Evolutionary conservation across 2,888 invertebrate species (phyloP), one percentile per base, ranked within the genome.

Genomic region (Philopedon plagiatum): DNA sequence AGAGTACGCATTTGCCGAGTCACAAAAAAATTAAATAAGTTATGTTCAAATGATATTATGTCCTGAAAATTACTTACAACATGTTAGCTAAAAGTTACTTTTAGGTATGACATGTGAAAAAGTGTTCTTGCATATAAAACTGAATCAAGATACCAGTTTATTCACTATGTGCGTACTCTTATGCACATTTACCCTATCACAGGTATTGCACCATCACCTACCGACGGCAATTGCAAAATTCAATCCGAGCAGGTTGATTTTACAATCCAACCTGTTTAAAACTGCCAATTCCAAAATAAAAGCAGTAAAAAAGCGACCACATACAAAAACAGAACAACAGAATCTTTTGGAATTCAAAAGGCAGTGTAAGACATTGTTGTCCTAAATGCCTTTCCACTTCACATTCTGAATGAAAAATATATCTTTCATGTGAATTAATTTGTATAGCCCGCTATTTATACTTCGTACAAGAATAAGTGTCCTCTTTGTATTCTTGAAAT

Each of bases 401-500:
- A 66, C 75, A 74, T 67, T 76, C 75, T 77, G 78, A 77, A 78
- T 78, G 79, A 79, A 77, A 78, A 78, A 79, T 77, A 76, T 77
- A 79, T 77, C 78, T 78, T 76, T 76, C 75, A 70, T 75, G 74
- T 71, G 76, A 78, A 78, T 78, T 78, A 78, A 78, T 78, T 78
- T 77, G 78, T 78, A 73, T 76, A 71, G 76, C 76, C 68, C 72
- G 77, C 78, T 78, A 79, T 79, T 79, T 79, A 79, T 78, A 79
- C 75, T 60, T 54, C 71, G 72, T 71, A 76, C 78, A 78, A 76
- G 78, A 77, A 79, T 78, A 79, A 78, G 77, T 75, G 75, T 78
- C 76, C 78, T 78, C 81, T 81, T 81, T 80, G 78, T 81, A 76
- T 76, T 76, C 77, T 74, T 78, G 78, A 78, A 79, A 78, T 76